Conservation (phyloP, 2,113 vertebrate genomes). For the Pantherophis guttatus region DNA sequence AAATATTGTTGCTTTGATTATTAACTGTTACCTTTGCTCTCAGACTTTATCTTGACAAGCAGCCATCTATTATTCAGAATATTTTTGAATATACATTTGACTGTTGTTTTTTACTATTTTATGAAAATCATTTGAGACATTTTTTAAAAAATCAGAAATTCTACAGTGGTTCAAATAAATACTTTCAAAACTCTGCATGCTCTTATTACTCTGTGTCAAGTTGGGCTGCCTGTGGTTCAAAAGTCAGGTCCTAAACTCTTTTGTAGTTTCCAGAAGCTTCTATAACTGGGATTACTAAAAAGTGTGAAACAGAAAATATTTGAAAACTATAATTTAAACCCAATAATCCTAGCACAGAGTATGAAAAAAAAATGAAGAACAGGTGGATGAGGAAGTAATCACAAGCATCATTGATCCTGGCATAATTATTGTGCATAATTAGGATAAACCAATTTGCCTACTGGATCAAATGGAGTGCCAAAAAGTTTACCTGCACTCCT, state of each 20-base stretch:
- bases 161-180: not conserved
- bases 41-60: not conserved
- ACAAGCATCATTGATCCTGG: not conserved
- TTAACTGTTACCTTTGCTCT: not conserved
- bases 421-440: not conserved
- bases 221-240: not conserved
- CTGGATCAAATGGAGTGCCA: not conserved
- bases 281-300: not conserved
- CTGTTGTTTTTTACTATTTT: not conserved
- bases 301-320: not conserved
- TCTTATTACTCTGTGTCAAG: not conserved
- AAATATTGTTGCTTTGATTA: not conserved
- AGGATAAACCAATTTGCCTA: not conserved
- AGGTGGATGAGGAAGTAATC: not conserved
- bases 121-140: not conserved
- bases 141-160: not conserved
- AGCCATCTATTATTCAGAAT: not conserved
- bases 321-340: not conserved
- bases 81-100: not conserved
- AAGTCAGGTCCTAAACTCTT: not conserved
- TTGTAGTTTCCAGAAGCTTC: not conserved
- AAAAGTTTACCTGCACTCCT: not conserved
- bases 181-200: not conserved
- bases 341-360: not conserved
- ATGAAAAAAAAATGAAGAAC: not conserved